These are phyloP conservation scores for Oligia latruncula DNA, from an alignment of 2,888 invertebrate genomes.

Conservation along the genomic window DNA sequence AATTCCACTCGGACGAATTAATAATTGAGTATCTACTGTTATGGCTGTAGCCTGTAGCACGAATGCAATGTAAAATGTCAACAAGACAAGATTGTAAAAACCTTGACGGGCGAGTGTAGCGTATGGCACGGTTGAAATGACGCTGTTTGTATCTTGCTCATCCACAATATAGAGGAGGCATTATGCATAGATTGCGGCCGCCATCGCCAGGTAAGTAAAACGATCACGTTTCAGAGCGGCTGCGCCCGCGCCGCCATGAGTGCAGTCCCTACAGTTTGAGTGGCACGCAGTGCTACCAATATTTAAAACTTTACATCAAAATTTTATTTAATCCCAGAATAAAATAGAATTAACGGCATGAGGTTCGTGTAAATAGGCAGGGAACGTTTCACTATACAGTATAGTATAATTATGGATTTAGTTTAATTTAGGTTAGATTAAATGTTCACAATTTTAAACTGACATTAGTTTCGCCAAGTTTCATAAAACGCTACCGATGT, in stretches of 20 bases:
- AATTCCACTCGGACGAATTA: constrained; percentile 15
- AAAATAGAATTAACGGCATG: neutral
- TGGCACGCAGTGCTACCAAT: constrained; percentile 63
- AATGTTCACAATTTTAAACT: constrained; percentile 10
- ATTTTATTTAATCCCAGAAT: neutral
- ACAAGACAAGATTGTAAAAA: constrained; percentile 48
- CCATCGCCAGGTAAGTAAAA: constrained; percentile 74
- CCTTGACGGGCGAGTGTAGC: constrained; percentile 47
- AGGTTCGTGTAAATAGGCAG: neutral
- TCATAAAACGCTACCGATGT: constrained; percentile 2
- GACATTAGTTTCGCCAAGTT: constrained; percentile 2
- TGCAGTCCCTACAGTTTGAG: constrained; percentile 56
- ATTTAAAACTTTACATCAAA: constrained; percentile 32
- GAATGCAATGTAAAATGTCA: constrained; percentile 53
- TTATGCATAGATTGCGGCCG: constrained; percentile 63
- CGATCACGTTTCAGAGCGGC: constrained; percentile 78
- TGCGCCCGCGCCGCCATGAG: constrained; percentile 63
- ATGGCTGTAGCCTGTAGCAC: constrained; percentile 2
- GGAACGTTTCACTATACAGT: neutral
- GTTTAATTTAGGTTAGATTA: constrained; percentile 4
- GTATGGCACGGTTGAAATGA: constrained; percentile 52
- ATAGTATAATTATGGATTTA: neutral
- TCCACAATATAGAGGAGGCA: constrained; percentile 53
- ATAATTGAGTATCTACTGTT: constrained; percentile 24
- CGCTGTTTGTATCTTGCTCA: constrained; percentile 48